Evolutionary conservation across 2,797 vertebrate species (phyloP).

Genomic region (Micropoecilia bifurca): DNA sequence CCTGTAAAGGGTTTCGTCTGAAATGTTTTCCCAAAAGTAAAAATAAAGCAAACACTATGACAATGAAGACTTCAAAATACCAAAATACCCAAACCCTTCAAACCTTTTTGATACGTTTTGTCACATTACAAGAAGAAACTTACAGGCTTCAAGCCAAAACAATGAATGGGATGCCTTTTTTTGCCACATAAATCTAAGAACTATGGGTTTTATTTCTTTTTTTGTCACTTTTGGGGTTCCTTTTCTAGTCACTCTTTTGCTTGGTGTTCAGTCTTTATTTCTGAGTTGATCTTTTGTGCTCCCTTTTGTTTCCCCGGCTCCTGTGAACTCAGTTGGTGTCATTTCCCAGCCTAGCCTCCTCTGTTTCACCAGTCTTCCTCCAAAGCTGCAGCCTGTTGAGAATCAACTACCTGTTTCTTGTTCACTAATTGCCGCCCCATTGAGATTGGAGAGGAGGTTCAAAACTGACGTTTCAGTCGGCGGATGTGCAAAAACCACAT

Average conservation of each 20-base stretch:
- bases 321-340: not conserved
- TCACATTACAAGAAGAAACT: not conserved
- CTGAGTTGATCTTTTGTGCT: not conserved
- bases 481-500: not conserved
- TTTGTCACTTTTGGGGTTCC: not conserved
- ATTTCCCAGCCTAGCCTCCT: not conserved
- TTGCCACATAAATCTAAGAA: too few relatives aligned
- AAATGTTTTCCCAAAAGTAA: not conserved
- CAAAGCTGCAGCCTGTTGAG: not conserved
- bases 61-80: not conserved
- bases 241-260: not conserved
- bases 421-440: not conserved
- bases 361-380: not conserved
- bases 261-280: not conserved
- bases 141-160: not conserved
- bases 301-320: not conserved
- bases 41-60: not conserved
- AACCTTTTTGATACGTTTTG: not conserved
- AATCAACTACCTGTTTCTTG: not conserved
- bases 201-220: not conserved
- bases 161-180: not conserved
- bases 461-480: not conserved
- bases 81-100: not conserved
- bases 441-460: not conserved
- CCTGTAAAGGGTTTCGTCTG: not conserved